These are phyloP conservation scores for Capitella teleta DNA, from an alignment of 1,140 invertebrate genomes.

Conservation along the genomic window DNA sequence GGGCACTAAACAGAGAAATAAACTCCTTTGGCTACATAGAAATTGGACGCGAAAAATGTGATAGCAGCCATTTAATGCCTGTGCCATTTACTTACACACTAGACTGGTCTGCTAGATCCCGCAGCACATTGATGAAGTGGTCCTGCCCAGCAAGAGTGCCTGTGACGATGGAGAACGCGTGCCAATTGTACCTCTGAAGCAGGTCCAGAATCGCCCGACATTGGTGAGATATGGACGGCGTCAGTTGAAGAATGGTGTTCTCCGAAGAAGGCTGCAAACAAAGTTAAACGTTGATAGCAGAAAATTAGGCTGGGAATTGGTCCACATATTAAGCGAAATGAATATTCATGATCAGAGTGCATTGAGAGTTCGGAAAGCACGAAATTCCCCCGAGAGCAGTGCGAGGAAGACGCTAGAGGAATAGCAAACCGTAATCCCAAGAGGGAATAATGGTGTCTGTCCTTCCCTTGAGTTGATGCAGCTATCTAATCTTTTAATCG, in stretches of 20 bases:
- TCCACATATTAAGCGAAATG: background rate
- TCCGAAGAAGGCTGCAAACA: conserved; percentile 20
- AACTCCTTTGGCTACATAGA: background rate
- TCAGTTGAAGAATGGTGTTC: conserved; percentile 58
- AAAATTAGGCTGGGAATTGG: background rate
- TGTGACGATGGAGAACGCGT: conserved; percentile 79
- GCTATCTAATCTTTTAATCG: too few species aligned
- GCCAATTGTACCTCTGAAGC: conserved; percentile 88
- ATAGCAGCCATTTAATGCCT: background rate
- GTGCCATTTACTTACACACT: background rate
- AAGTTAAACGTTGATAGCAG: background rate
- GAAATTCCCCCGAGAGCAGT: background rate
- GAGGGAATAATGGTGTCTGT: too few species aligned
- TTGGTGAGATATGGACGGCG: conserved; percentile 86
- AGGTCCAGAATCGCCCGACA: conserved; percentile 86
- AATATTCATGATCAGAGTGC: background rate
- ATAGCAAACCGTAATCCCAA: too few species aligned
- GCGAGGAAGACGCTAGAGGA: too few species aligned
- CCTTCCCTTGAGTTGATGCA: too few species aligned
- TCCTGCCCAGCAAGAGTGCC: conserved; percentile 79
- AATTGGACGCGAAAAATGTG: background rate
- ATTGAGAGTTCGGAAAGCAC: too few species aligned
- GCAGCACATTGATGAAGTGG: conserved; percentile 83
- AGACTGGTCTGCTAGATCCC: conserved; percentile 31
- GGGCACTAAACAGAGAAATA: background rate